These are phyloP conservation scores for Bombus waltoni DNA, from an alignment of 1,140 invertebrate species.

Conservation along the genomic window DNA sequence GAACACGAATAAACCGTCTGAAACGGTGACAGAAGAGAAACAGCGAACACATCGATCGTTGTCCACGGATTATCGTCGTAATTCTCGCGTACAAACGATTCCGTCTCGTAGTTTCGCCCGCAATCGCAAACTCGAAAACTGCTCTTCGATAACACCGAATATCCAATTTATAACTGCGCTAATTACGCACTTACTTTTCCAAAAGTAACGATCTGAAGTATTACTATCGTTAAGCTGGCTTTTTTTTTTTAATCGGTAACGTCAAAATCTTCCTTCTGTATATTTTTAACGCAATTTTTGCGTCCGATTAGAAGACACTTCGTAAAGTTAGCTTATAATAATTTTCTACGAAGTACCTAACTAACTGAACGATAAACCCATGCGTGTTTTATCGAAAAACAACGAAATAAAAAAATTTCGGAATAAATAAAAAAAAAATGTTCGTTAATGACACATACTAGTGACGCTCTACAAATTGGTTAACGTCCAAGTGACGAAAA, in stretches of 20 bases:
- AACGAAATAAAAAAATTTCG: no score
- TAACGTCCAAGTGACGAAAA: background rate
- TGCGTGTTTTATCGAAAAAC: no score
- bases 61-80: conserved; percentile 45
- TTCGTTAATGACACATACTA: no score
- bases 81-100: conserved; percentile 37
- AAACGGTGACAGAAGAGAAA: conserved; percentile 46
- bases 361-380: no score
- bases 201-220: background rate
- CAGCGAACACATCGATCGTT: conserved; percentile 46
- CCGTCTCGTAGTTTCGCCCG: background rate
- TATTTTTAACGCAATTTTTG: background rate
- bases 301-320: background rate
- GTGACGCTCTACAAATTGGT: no score
- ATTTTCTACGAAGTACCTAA: no score
- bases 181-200: background rate
- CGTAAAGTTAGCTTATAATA: no score
- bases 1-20: conserved; percentile 23
- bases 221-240: background rate
- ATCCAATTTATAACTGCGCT: background rate
- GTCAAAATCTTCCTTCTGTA: background rate
- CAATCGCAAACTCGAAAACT: background rate
- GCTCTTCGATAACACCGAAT: background rate
- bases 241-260: background rate
- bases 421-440: no score